A percentile compares a stretch with the other conserved stretches of the same genome.
These are phyloP conservation scores for Hetaerina americana DNA, from an alignment of 1,140 invertebrate genomes.

Conservation along the genomic window DNA sequence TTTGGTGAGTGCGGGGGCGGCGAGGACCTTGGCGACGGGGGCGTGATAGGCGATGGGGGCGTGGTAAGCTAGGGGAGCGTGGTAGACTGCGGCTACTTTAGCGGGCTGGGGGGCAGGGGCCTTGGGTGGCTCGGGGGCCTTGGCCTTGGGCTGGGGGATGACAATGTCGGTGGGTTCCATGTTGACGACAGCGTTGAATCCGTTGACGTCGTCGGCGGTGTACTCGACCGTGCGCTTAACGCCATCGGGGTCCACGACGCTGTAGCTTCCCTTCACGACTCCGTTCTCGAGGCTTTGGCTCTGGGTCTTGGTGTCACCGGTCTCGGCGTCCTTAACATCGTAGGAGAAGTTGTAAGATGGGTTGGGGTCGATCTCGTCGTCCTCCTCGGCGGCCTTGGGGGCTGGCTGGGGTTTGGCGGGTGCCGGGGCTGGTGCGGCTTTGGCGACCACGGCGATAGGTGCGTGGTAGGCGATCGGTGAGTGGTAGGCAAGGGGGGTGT, in stretches of 20 bases:
- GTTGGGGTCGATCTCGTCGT: background rate
- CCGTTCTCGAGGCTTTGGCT: slow-evolving; percentile 17
- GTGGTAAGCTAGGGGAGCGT: background rate
- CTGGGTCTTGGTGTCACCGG: slow-evolving; percentile 14
- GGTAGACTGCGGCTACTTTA: background rate
- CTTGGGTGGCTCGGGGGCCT: background rate
- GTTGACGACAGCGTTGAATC: slow-evolving; percentile 35
- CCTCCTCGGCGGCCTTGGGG: background rate
- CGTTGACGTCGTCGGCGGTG: slow-evolving; percentile 37
- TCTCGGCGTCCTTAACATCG: slow-evolving; percentile 5
- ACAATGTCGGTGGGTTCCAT: slow-evolving; percentile 4
- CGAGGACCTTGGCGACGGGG: background rate
- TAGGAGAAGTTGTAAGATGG: background rate
- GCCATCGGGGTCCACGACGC: slow-evolving; percentile 18
- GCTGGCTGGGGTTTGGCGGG: background rate
- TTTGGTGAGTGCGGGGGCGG: background rate
- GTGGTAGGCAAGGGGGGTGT: background rate
- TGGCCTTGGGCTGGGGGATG: background rate
- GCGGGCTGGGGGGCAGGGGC: background rate
- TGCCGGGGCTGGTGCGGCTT: no score
- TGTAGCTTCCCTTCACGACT: slow-evolving; percentile 17
- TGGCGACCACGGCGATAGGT: no score
- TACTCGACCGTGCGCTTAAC: slow-evolving; percentile 28
- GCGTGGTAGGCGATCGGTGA: no score
- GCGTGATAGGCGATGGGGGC: background rate